Base-by-base conservation (phyloP, 2,888 invertebrate species). In the Neoitamus cyanurus region DNA sequence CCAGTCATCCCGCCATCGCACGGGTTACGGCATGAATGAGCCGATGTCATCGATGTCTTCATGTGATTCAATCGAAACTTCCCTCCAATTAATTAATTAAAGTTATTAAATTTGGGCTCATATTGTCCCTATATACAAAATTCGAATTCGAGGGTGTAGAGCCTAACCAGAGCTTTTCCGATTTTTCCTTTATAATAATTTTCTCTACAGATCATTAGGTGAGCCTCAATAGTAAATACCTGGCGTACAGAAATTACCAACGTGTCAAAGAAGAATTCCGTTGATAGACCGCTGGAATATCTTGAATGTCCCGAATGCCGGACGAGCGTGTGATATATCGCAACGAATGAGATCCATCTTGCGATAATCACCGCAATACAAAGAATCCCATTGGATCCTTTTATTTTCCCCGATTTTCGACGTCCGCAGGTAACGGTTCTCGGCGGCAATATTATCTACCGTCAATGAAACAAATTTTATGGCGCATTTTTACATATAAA, bases 381-480 rank as follows among this genome's bases (percentile, higher is more conserved):
- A 73, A 36, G 73, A 73, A 73, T 72, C 72, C 34, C 7, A 72
- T 34, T 20, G 72, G 72, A 72, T 37, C 34, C 20, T 7, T 73
- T 73, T 73, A 73, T 73, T 34, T n/a, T 73, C 9, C 9, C 7
- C 9, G 25, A 30, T 15, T 73, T 73, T 36, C n/a, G 7, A 36
- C 20, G 11, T 1, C 9, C 36, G 20, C 73, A 7, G 36, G 6
- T 73, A 73, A 73, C 73, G 73, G 73, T 73, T 36, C 20, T 15
- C 73, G 34, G 36, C 36, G 15, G 73, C 73, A 73, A 37, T 73
- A 73, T 73, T 73, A 73, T 73, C 73, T 73, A 73, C 73, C 73
- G 73, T 73, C 73, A 73, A 73, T 73, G 73, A 15, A 73, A 73
- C 73, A 73, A 73, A 73, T 73, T 73, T 73, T 73, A 73, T 73